These are phyloP conservation scores for Cacatua alba DNA, from an alignment of 2,113 vertebrate genomes.

Conservation along the genomic window DNA sequence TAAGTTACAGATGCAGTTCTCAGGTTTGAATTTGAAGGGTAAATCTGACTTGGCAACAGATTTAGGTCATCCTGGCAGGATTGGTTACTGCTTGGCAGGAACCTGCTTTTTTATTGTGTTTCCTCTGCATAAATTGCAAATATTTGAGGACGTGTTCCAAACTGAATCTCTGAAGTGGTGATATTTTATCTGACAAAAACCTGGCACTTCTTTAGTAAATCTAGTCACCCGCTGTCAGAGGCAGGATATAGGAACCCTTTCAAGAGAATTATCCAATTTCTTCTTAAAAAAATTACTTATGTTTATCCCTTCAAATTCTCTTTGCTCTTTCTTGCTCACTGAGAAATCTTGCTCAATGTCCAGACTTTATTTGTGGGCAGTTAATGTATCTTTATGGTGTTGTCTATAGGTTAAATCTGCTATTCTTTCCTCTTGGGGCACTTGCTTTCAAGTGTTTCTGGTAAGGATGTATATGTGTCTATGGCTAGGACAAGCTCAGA, in stretches of 20 bases:
- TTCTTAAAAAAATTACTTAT: neutral
- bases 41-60: slow-evolving; percentile 51
- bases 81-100: slow-evolving; percentile 46
- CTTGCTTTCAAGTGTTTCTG: neutral
- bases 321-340: neutral
- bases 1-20: slow-evolving; percentile 1
- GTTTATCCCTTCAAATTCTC: neutral
- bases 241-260: neutral
- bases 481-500: neutral
- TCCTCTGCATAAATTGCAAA: slow-evolving; percentile 36
- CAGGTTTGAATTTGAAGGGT: slow-evolving; percentile 35
- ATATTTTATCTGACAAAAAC: slow-evolving; percentile 17
- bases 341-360: neutral
- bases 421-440: neutral
- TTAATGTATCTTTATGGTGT: neutral
- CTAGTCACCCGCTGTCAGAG: neutral
- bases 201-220: neutral
- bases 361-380: neutral
- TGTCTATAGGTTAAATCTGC: neutral
- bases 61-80: slow-evolving; percentile 23
- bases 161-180: slow-evolving; percentile 14
- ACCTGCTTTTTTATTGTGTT: slow-evolving; percentile 2
- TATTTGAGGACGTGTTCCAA: slow-evolving; percentile 41
- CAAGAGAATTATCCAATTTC: neutral
- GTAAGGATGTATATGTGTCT: neutral